Evolutionary conservation across 2,113 vertebrate genomes (phyloP).

Genomic region (Pseudois nayaur): DNA sequence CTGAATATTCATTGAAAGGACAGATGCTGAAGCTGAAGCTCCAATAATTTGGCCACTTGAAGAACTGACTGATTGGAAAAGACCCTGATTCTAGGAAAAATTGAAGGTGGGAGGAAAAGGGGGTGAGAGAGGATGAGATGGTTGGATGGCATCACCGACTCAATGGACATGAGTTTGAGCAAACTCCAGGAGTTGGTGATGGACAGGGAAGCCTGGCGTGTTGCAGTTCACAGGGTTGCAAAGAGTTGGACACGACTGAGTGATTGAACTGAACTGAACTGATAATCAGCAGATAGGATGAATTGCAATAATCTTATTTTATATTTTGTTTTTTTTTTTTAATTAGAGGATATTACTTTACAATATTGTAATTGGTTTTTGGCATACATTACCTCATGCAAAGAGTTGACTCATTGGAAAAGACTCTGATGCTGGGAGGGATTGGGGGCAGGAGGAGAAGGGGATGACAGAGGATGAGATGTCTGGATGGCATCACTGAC

Average conservation of each 20-base stretch:
- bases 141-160: background rate
- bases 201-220: fast-evolving
- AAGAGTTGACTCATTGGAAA: too few species aligned
- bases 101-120: background rate
- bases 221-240: background rate
- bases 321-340: background rate
- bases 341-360: background rate
- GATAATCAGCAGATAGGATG: background rate
- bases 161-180: background rate
- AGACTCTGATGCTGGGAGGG: too few species aligned
- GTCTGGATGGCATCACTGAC: too few species aligned
- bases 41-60: background rate
- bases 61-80: background rate
- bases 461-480: too few species aligned
- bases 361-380: background rate
- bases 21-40: background rate
- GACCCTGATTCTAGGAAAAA: background rate
- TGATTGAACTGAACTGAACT: background rate
- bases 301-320: background rate
- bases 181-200: background rate
- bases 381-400: background rate
- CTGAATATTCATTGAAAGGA: background rate
- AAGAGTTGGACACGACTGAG: background rate
- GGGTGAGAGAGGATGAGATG: background rate
- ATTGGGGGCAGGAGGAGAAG: too few species aligned